phyloP scores from a whole-genome alignment of 2,113 vertebrate genomes.

The Aphyosemion australe region DNA sequence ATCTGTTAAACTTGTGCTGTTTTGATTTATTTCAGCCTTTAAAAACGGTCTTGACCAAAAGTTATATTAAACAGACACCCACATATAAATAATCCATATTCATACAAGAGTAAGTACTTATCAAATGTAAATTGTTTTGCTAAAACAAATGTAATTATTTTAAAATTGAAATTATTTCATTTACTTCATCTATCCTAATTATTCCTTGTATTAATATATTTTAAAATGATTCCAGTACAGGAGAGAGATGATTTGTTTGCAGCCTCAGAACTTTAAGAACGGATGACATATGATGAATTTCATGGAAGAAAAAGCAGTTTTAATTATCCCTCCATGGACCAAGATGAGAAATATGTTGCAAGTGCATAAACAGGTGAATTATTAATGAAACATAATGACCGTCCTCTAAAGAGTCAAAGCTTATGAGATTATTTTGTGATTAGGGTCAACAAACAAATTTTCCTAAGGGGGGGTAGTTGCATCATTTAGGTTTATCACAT shows the following conservation, averaged over 20 bases:
- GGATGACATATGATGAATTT: conserved; percentile 10
- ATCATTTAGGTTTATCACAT: neutral
- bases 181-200: too few species aligned
- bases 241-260: neutral
- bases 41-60: too few species aligned
- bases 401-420: conserved; percentile 25
- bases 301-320: conserved; percentile 11
- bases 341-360: neutral
- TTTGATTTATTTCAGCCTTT: too few species aligned
- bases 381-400: conserved; percentile 51
- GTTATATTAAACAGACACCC: too few species aligned
- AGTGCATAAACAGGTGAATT: conserved; percentile 49
- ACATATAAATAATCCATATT: too few species aligned
- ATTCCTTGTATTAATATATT: neutral
- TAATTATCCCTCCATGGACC: conserved; percentile 54
- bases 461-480: neutral
- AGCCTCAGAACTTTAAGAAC: neutral
- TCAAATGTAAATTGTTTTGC: too few species aligned
- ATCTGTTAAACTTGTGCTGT: neutral
- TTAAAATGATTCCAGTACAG: conserved; percentile 10
- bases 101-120: too few species aligned
- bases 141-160: too few species aligned
- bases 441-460: conserved; percentile 20
- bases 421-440: conserved; percentile 21
- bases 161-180: too few species aligned